Percentiles rank a stretch among this genome's conserved stretches.
These are phyloP conservation scores for Lontra canadensis DNA, from an alignment of 2,113 vertebrate species.

Conservation along the genomic window DNA sequence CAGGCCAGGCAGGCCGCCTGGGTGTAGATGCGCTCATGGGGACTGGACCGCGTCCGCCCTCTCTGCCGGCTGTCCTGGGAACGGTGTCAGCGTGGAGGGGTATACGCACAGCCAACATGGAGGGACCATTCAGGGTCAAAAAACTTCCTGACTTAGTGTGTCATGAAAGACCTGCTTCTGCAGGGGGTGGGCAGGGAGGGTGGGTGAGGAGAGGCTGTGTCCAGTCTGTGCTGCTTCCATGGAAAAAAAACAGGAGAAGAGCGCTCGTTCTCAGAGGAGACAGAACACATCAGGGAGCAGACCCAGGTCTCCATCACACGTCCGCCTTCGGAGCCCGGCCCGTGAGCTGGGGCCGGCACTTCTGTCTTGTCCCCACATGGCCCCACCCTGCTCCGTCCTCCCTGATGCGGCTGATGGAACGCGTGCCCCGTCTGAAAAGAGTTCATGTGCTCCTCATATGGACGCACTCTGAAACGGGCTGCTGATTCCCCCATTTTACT, in stretches of 20 bases:
- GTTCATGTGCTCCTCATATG: not conserved
- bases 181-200: rapidly evolving
- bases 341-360: too few species aligned
- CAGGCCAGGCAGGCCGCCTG: too few species aligned
- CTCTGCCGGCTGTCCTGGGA: not conserved
- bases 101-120: not conserved
- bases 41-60: not conserved
- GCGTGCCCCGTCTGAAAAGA: not conserved
- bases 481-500: not conserved
- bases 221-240: rapidly evolving
- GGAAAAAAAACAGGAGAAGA: not conserved
- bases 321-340: not conserved
- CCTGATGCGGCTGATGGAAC: not conserved
- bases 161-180: not conserved
- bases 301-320: rapidly evolving
- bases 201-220: not conserved
- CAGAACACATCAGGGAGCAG: not conserved
- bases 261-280: not conserved
- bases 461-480: too few species aligned
- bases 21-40: too few species aligned
- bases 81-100: rapidly evolving
- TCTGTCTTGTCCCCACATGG: not conserved
- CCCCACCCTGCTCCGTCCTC: not conserved
- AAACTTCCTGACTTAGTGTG: not conserved
- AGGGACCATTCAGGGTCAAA: rapidly evolving